Percentiles rank a stretch among this genome's conserved stretches.
These are phyloP conservation scores for Potorous gilbertii DNA, from an alignment of 2,797 vertebrate species.

Conservation along the genomic window DNA sequence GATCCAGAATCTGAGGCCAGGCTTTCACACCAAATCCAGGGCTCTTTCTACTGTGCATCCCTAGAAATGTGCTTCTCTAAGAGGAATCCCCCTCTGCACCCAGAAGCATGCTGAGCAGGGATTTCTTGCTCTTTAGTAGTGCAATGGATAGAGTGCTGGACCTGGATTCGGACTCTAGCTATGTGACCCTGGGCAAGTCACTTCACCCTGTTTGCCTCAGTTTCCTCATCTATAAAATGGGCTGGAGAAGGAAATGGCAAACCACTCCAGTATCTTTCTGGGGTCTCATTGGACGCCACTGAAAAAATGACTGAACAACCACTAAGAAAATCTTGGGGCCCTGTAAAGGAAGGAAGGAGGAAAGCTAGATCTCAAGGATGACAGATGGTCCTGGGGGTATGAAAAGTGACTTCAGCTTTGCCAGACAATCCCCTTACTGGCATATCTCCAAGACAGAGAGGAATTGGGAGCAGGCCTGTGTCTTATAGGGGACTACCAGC, in stretches of 20 bases:
- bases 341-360: neutral
- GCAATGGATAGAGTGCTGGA: neutral
- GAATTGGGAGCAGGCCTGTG: neutral
- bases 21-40: neutral
- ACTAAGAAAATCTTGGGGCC: neutral
- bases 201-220: neutral
- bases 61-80: neutral
- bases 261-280: neutral
- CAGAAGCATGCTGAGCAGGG: neutral
- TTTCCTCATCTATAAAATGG: neutral
- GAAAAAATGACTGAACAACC: neutral
- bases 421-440: too few species aligned
- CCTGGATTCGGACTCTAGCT: neutral
- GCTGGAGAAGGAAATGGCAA: neutral
- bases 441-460: neutral
- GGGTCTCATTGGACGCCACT: neutral
- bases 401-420: neutral
- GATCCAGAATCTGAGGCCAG: neutral
- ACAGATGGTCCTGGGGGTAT: neutral
- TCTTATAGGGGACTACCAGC: neutral
- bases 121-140: neutral
- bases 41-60: neutral
- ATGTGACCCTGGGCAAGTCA: neutral
- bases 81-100: neutral
- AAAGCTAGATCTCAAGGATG: neutral